A percentile compares a stretch with the other conserved stretches of the same genome.
These are phyloP conservation scores for Pagrus major DNA, from an alignment of 2,113 vertebrate species.

Conservation along the genomic window DNA sequence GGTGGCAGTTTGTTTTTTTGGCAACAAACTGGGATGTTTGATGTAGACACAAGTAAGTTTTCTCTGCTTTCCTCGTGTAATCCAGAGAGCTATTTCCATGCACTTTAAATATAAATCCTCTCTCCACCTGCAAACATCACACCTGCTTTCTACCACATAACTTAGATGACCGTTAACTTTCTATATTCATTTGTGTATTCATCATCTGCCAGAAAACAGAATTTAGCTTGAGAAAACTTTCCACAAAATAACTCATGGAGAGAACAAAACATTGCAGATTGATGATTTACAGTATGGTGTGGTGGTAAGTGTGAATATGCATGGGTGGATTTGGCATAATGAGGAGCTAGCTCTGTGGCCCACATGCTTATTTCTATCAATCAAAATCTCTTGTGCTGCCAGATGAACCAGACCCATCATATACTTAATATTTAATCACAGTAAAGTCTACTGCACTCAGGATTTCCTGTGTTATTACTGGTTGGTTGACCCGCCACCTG, in stretches of 20 bases:
- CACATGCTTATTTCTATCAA: constrained; percentile 41
- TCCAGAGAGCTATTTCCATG: neutral
- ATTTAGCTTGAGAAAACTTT: neutral
- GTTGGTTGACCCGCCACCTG: constrained; percentile 10
- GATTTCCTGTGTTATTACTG: constrained; percentile 15
- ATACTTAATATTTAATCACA: constrained; percentile 22
- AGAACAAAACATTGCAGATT: constrained; percentile 13
- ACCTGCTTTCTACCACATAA: neutral
- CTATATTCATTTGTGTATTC: neutral
- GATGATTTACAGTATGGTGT: constrained; percentile 3
- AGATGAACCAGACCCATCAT: constrained; percentile 4
- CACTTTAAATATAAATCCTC: neutral
- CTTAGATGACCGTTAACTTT: no score
- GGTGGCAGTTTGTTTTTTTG: neutral
- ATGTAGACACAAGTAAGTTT: neutral
- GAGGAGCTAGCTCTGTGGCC: constrained; percentile 10
- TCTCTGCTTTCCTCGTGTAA: neutral
- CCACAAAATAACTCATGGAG: neutral
- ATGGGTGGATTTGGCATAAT: constrained; percentile 50
- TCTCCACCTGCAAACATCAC: neutral
- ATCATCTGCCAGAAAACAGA: constrained; percentile 4
- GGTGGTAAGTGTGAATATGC: constrained; percentile 38
- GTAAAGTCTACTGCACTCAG: neutral
- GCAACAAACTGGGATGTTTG: neutral
- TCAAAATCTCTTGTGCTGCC: constrained; percentile 34